These are phyloP conservation scores for Agonopterix alstromeriana DNA, from an alignment of 2,888 invertebrate genomes.

Conservation along the genomic window DNA sequence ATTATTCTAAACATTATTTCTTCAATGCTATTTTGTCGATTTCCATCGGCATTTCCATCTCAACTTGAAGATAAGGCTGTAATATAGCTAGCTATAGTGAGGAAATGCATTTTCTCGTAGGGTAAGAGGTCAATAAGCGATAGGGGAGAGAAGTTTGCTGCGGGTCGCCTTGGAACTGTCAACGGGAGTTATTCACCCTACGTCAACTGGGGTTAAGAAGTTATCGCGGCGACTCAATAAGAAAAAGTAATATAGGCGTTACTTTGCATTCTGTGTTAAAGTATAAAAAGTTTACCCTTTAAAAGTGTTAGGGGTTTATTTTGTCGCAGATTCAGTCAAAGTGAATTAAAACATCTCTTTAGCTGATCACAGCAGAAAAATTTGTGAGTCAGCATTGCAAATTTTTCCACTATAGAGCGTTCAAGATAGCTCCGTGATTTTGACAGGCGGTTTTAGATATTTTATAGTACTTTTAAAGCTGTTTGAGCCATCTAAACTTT, in stretches of 20 bases:
- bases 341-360: no score
- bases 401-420: no score
- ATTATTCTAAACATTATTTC: no score
- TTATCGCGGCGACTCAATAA: conserved; percentile 50
- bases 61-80: conserved; percentile 11
- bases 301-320: no score
- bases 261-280: conserved; percentile 30
- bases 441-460: no score
- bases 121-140: conserved; percentile 58
- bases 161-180: conserved; percentile 57
- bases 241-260: conserved; percentile 50
- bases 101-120: conserved; percentile 53
- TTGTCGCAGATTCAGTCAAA: no score
- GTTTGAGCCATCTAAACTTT: no score
- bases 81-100: conserved; percentile 1
- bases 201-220: conserved; percentile 64
- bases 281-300: no score
- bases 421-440: no score
- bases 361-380: no score
- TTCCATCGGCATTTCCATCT: conserved; percentile 42
- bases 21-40: conserved; percentile 10
- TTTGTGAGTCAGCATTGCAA: no score
- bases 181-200: conserved; percentile 62
- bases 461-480: no score
- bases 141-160: conserved; percentile 43